Conservation (phyloP, 2,797 vertebrate genomes). For the Tadarida brasiliensis region DNA sequence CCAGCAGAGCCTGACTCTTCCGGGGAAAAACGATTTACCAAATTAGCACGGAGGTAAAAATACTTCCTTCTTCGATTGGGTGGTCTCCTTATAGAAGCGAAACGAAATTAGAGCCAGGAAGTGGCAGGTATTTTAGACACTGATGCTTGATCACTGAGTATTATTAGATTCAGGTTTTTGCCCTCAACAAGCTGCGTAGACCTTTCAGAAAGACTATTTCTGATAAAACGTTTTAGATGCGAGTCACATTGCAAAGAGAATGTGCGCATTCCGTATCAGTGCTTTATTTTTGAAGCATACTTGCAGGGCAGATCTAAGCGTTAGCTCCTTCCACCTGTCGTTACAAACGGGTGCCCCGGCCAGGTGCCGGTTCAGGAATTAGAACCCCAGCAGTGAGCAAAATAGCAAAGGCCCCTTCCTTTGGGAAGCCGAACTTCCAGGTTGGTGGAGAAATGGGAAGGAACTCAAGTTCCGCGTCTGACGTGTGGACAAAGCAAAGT, state of each 20-base stretch:
- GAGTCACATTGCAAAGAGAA: background rate
- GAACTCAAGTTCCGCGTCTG: background rate
- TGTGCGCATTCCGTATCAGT: accelerated
- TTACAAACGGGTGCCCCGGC: background rate
- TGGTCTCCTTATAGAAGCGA: constrained; percentile 80
- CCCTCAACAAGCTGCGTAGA: background rate
- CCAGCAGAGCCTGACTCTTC: constrained; percentile 57
- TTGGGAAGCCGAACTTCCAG: background rate
- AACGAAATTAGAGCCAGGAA: constrained; percentile 84
- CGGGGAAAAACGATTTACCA: constrained; percentile 62
- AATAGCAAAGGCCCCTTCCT: background rate
- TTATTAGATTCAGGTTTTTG: constrained; percentile 68
- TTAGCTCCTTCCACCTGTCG: background rate
- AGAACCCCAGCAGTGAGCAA: no score
- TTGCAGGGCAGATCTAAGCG: background rate
- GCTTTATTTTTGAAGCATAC: background rate
- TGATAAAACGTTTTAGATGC: background rate
- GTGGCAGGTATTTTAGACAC: constrained; percentile 81
- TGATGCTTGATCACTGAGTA: constrained; percentile 29
- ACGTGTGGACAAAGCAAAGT: background rate
- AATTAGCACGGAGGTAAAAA: constrained; percentile 83
- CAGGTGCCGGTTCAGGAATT: background rate
- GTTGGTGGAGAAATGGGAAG: background rate
- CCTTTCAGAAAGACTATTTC: background rate
- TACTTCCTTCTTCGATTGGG: constrained; percentile 77